Percentiles rank a stretch among this genome's conserved stretches.
Conservation (phyloP, 2,113 vertebrate genomes). For the Dipodomys merriami region DNA sequence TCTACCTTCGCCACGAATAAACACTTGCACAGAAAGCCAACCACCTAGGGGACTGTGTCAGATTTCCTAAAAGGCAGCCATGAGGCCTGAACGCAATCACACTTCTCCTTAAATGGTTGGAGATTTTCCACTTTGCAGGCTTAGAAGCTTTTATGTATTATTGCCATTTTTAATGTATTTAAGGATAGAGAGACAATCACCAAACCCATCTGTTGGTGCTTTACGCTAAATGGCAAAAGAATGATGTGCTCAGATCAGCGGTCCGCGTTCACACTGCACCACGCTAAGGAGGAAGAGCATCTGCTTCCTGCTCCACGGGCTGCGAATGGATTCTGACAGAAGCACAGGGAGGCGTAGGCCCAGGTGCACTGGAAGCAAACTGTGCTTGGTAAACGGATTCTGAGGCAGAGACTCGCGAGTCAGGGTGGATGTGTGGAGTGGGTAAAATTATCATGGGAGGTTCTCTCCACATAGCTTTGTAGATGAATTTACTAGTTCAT, state of each 20-base stretch:
- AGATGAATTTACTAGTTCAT: background rate
- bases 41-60: slow-evolving; percentile 37
- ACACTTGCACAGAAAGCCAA: background rate
- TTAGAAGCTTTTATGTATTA: slow-evolving; percentile 42
- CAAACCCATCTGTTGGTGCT: background rate
- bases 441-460: background rate
- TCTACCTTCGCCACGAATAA: background rate
- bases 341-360: background rate
- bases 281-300: background rate
- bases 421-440: background rate
- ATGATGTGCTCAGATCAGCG: background rate
- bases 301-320: background rate
- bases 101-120: background rate
- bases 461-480: background rate
- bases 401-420: background rate
- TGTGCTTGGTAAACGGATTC: background rate
- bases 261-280: background rate
- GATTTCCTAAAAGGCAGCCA: slow-evolving; percentile 53
- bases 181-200: background rate
- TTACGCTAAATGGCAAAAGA: slow-evolving; percentile 41
- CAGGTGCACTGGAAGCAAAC: background rate
- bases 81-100: slow-evolving; percentile 2
- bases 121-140: slow-evolving; percentile 45
- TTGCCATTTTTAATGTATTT: slow-evolving; percentile 22
- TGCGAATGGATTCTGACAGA: background rate